Evolutionary conservation across 2,113 vertebrate species (phyloP).

Genomic region (Plestiodon gilberti): DNA sequence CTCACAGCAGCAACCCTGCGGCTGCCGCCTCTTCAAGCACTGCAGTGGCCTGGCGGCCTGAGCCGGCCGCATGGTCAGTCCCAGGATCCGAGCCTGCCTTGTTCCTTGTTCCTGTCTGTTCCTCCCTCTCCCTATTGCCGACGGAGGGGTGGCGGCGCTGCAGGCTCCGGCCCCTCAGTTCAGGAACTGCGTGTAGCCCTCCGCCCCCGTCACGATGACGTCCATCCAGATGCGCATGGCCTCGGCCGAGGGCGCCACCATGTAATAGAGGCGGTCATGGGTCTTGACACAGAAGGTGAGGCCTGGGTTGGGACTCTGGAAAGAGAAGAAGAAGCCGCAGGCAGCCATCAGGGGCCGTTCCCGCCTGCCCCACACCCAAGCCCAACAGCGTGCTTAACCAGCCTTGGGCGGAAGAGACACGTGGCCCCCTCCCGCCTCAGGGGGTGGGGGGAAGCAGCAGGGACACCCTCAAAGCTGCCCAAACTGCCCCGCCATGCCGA

Average conservation of each 20-base stretch:
- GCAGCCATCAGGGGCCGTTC: background rate
- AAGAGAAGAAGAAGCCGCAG: background rate
- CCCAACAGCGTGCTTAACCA: too few species aligned
- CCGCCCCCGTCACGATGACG: slow-evolving; percentile 93
- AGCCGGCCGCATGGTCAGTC: too few species aligned
- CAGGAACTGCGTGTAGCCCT: slow-evolving; percentile 98
- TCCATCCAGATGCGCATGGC: slow-evolving; percentile 99
- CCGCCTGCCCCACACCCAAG: too few species aligned
- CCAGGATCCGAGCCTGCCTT: too few species aligned
- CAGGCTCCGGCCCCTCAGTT: slow-evolving; percentile 71
- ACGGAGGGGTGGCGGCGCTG: background rate
- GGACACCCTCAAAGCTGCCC: background rate
- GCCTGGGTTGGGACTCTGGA: slow-evolving; percentile 91
- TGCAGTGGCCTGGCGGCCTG: too few species aligned
- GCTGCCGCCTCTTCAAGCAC: too few species aligned
- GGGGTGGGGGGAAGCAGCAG: background rate
- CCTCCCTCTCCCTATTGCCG: background rate
- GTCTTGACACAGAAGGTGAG: slow-evolving; percentile 99
- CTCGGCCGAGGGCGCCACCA: slow-evolving; percentile 93
- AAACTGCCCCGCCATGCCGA: too few species aligned
- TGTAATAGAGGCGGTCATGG: slow-evolving; percentile 94
- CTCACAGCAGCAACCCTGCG: too few species aligned
- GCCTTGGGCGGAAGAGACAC: too few species aligned
- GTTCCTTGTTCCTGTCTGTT: background rate
- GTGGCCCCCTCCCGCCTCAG: background rate